Conservation (phyloP, 1,140 invertebrate species). For the Steinernema khuongi region DNA sequence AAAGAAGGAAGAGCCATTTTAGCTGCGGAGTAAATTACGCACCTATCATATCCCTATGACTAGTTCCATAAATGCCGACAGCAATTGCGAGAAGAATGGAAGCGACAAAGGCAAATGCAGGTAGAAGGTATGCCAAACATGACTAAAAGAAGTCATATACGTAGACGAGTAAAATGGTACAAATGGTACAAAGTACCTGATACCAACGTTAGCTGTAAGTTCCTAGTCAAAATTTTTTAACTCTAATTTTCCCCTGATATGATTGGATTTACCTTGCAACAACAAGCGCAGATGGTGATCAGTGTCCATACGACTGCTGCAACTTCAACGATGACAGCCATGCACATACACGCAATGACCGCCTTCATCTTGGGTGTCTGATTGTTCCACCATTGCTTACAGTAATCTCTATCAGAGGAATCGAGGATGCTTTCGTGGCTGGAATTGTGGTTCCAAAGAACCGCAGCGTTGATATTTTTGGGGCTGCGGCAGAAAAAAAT, state of each 20-base stretch:
- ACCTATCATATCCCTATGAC: background rate
- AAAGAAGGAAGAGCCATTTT: too few species aligned
- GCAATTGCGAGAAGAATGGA: background rate
- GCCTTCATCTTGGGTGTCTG: background rate
- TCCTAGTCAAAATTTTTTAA: too few species aligned
- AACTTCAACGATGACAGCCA: background rate
- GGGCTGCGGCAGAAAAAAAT: background rate
- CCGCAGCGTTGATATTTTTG: too few species aligned
- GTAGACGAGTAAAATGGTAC: background rate
- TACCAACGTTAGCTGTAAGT: too few species aligned
- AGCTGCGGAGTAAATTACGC: background rate
- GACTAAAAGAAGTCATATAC: background rate
- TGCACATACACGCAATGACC: background rate
- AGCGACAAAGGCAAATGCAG: background rate
- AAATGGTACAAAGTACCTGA: too few species aligned
- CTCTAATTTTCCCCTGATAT: too few species aligned
- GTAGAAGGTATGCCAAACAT: background rate
- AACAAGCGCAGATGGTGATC: background rate
- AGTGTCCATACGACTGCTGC: background rate
- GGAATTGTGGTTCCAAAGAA: too few species aligned
- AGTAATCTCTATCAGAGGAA: background rate
- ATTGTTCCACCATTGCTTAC: background rate
- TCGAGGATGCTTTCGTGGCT: background rate
- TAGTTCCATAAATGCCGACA: background rate
- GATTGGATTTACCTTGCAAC: conserved; percentile 8